Base-by-base conservation (phyloP, 1,140 invertebrate species). In the Trichogramma pretiosum region DNA sequence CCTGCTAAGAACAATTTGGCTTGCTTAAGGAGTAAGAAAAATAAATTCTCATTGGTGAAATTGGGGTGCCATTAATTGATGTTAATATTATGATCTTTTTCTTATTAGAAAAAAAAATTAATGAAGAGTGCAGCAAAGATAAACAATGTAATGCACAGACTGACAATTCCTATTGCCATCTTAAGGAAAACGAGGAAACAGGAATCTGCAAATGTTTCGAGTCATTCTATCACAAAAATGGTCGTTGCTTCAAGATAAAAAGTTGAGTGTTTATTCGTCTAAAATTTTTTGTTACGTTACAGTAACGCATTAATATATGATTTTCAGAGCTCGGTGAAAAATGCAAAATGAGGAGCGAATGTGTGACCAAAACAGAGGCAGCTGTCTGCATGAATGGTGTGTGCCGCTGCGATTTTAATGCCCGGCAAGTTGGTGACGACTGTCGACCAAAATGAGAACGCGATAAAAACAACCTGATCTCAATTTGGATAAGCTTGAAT, bases 301-400 rank as follows among this genome's bases (percentile, higher is more conserved):
- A n/a, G n/a, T n/a, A n/a, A n/a, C n/a, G n/a, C n/a, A n/a, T n/a
- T n/a, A n/a, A n/a, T n/a, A n/a, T n/a, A n/a, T n/a, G n/a, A n/a
- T 21, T 52, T 41, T 24, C 42, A 62, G 60, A 42, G 35, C 42
- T 62, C 10, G 52, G 50, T 11, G 54, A 55, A 39, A 18, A 11
- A 1, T 64, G 59, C 28, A 3, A 9, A 2, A 53, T 38, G 17
- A 14, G 45, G 2, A 36, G 35, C 2, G 59, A 61, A 43, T 64
- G 62, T 48, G 58, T 34, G n/a, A 58, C 39, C 11, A 13, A 48
- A 24, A 3, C 2, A 3, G 8, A 46, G 3, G 32, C 18, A 10
- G 50, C 42, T 3, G n/a, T 54, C 11, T 63, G 61, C 37, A 56
- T 13, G n/a, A 61, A 55, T 1, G 54, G 49, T 3, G 32, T 45